Base-by-base conservation (phyloP, 2,113 vertebrate genomes). In the Anhinga anhinga region DNA sequence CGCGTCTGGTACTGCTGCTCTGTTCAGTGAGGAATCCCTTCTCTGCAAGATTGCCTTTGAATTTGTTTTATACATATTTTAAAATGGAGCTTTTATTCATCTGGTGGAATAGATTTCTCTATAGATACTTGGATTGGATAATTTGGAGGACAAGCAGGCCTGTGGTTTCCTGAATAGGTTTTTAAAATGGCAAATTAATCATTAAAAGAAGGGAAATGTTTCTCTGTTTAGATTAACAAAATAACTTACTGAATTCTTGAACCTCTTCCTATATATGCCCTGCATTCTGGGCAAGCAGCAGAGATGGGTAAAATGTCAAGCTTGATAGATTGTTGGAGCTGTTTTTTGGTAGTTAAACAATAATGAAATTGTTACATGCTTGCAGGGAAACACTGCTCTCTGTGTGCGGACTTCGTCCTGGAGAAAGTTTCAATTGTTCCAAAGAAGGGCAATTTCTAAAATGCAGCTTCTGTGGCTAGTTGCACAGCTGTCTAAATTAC, bases 401-500 rank as follows among this genome's bases (percentile, higher is more conserved):
- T 98, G 95, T 98, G 98, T 98, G 92, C 22, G n/a, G 86, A 90
- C 97, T 96, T 86, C 5, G 58, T 56, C 34, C 93, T 69, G 76
- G 92, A 97, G 96, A 97, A 96, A 72, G 95, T 97, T 98, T 95
- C 95, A 77, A 87, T 98, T 97, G 97, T 98, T 96, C 42, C 53
- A 38, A 79, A 81, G 96, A 78, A 88, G 40, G 88, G 88, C 3
- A 36, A 63, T 45, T 73, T 94, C 91, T 76, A 76, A 96, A 97
- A 86, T 84, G 95, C 92, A 73, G 96, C 94, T 89, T 93, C 96
- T 97, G 96, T 97, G 94, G 78, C 87, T 16, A 17, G n/a, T 86
- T 15, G 55, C 97, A 76, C 95, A 96, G 97, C 97, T 98, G 97
- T 82, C 97, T 73, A 87, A 89, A 87, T 30, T 45, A 45, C 86